A percentile compares a stretch with the other conserved stretches of the same genome.
Conservation (phyloP, 2,797 vertebrate species). For the Macropus fuliginosus region DNA sequence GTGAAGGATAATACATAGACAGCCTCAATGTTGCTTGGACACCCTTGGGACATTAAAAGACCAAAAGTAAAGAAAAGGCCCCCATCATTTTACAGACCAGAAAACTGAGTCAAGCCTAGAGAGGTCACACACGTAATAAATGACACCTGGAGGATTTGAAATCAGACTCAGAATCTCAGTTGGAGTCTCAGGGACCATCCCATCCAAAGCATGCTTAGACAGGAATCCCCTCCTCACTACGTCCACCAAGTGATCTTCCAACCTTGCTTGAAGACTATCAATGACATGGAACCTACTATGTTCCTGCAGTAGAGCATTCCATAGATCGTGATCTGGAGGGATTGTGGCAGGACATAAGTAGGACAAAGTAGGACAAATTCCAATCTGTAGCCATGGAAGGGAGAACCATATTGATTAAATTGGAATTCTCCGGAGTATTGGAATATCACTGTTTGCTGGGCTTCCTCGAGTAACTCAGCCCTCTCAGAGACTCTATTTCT, state of each 20-base stretch:
- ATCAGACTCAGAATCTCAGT: not conserved
- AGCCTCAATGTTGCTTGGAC: not conserved
- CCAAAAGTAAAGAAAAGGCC: not conserved
- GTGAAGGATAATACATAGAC: not conserved
- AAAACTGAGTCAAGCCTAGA: not conserved
- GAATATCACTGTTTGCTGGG: not conserved
- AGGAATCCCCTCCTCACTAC: not conserved
- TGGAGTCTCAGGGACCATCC: not conserved
- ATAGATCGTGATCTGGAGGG: not conserved
- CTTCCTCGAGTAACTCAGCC: not conserved
- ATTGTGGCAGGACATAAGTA: not conserved
- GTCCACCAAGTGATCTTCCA: not conserved
- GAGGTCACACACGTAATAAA: not conserved
- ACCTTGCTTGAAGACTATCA: not conserved
- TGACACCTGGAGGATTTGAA: not conserved
- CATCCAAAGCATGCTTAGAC: not conserved
- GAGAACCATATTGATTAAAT: not conserved
- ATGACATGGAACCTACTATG: not conserved
- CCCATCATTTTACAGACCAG: not conserved
- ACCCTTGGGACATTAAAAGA: not conserved
- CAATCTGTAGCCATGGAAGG: not conserved
- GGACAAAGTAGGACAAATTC: not conserved
- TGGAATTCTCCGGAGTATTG: not conserved
- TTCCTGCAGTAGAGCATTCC: not conserved
- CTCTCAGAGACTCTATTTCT: not conserved